phyloP scores from a whole-genome alignment of 35 echinoderm and acorn worm species.

The Acanthaster planci region DNA sequence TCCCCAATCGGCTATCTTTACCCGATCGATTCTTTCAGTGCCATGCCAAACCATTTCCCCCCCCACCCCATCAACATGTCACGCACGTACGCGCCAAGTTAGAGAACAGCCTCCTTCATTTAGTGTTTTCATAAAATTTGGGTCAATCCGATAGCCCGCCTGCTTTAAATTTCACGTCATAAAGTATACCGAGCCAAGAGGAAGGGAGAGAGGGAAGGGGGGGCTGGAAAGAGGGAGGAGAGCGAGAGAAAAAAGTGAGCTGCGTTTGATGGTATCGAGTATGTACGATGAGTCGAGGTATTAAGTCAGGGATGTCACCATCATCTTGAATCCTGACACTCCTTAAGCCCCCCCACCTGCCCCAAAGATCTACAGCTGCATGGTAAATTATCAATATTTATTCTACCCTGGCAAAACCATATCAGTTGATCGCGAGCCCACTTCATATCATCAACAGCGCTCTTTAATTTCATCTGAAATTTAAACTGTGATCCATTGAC shows the following conservation, averaged over 20 bases:
- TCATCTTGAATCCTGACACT: slow-evolving; percentile 12
- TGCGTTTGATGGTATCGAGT: slow-evolving; percentile 18
- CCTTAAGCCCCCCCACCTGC: slow-evolving; percentile 29
- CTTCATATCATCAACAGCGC: slow-evolving; percentile 26
- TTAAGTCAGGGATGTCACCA: slow-evolving; percentile 11
- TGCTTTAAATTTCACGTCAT: slow-evolving; percentile 4
- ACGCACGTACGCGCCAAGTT: background rate
- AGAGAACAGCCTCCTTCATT: slow-evolving; percentile 5
- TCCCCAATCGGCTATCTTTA: background rate
- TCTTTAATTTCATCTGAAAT: slow-evolving; percentile 27
- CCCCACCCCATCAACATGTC: background rate
- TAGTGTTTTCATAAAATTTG: slow-evolving; percentile 22
- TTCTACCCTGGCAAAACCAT: slow-evolving; percentile 18
- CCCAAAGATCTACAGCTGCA: slow-evolving; percentile 23
- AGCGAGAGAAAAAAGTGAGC: background rate
- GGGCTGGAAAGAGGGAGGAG: background rate
- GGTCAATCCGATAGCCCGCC: slow-evolving; percentile 4
- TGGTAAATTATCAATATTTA: slow-evolving; percentile 32
- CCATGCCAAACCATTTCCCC: background rate
- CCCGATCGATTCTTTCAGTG: background rate
- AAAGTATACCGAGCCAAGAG: background rate
- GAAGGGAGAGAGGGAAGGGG: background rate
- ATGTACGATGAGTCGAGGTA: background rate
- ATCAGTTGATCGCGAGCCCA: slow-evolving; percentile 15
- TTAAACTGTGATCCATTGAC: slow-evolving; percentile 33